Percentiles rank a stretch among this genome's conserved stretches.
Evolutionary conservation across 2,888 invertebrate species (phyloP).

Genomic region (Scaptomyza tumidula): DNA sequence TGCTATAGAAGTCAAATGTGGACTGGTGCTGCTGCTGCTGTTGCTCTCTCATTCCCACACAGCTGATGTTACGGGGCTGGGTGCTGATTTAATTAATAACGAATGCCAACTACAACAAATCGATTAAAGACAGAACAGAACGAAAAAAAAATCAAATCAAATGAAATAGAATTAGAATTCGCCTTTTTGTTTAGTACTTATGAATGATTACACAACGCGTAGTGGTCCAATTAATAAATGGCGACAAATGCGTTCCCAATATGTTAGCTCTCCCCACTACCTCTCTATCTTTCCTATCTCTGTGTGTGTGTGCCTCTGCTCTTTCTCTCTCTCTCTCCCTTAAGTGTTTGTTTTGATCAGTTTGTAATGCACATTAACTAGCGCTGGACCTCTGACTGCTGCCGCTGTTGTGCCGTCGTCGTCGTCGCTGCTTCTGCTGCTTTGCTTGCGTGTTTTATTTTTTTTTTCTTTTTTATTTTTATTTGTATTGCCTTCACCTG

Average conservation of each 20-base stretch:
- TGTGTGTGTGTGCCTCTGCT: not conserved
- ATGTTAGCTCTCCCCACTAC: slow-evolving; percentile 5
- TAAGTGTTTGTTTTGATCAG: slow-evolving; percentile 59
- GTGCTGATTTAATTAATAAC: slow-evolving; percentile 75
- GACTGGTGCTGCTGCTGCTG: slow-evolving; percentile 41
- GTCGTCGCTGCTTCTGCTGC: slow-evolving; percentile 7
- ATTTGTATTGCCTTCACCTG: slow-evolving; percentile 12
- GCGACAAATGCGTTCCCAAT: slow-evolving; percentile 51
- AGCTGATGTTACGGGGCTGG: slow-evolving; percentile 51
- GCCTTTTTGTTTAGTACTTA: slow-evolving; percentile 36
- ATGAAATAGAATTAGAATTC: slow-evolving; percentile 62
- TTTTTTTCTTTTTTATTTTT: slow-evolving; percentile 7
- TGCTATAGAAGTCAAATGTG: slow-evolving; percentile 44
- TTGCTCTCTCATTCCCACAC: slow-evolving; percentile 43
- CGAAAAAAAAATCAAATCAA: slow-evolving; percentile 43
- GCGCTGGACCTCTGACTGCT: slow-evolving; percentile 19
- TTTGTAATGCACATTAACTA: slow-evolving; percentile 45
- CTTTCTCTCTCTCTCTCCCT: slow-evolving; percentile 22
- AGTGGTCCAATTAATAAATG: slow-evolving; percentile 40
- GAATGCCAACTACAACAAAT: slow-evolving; percentile 79
- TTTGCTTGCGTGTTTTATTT: slow-evolving; percentile 38
- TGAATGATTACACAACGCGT: slow-evolving; percentile 81
- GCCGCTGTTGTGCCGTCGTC: slow-evolving; percentile 9
- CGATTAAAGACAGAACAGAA: slow-evolving; percentile 61
- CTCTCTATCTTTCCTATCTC: not conserved